phyloP scores from a whole-genome alignment of 2,888 invertebrate genomes.

The Limnephilus auricula region DNA sequence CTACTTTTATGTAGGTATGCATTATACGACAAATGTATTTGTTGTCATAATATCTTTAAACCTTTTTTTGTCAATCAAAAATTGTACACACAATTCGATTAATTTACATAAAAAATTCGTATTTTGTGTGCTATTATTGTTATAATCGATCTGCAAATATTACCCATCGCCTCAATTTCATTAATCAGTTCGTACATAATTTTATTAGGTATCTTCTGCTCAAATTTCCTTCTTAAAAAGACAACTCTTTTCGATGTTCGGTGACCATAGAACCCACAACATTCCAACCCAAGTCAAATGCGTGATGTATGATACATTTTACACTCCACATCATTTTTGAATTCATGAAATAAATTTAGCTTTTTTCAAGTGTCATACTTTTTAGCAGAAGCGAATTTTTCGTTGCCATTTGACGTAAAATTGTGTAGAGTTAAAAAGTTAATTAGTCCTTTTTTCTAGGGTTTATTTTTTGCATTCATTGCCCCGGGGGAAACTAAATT shows the following conservation, averaged over 20 bases:
- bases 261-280: neutral
- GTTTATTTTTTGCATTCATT: neutral
- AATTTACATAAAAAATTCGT: too few relatives aligned
- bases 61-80: too few relatives aligned
- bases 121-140: too few relatives aligned
- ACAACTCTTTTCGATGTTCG: neutral
- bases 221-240: neutral
- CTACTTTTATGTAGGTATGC: too few relatives aligned
- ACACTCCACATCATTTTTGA: neutral
- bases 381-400: neutral
- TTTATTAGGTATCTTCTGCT: neutral
- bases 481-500: neutral
- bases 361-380: neutral
- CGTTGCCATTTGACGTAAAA: too few relatives aligned
- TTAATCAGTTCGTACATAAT: too few relatives aligned
- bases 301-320: neutral
- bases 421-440: neutral
- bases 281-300: neutral
- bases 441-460: neutral
- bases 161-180: neutral
- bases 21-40: too few relatives aligned
- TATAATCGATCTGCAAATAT: too few relatives aligned
- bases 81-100: too few relatives aligned
- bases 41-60: too few relatives aligned
- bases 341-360: neutral